phyloP scores from a whole-genome alignment of 2,888 invertebrate genomes.

The Rosalia funebris region DNA sequence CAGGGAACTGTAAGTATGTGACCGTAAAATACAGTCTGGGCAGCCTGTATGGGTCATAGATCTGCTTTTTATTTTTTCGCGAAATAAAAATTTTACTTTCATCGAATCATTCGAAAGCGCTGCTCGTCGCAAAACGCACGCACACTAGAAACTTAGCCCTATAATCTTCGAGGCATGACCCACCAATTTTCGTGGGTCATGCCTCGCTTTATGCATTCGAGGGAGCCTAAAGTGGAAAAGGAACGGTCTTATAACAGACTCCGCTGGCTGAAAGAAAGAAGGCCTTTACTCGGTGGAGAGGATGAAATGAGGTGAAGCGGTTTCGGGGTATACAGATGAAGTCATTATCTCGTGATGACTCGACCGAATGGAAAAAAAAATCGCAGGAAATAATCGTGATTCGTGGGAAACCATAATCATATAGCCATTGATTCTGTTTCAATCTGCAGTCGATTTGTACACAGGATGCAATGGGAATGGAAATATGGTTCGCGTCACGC shows the following conservation, averaged over 20 bases:
- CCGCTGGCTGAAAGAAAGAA: conserved; percentile 1
- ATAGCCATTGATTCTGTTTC: conserved; percentile 39
- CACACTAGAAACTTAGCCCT: conserved; percentile 44
- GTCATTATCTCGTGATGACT: conserved; percentile 55
- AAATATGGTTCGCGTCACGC: neutral
- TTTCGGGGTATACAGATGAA: conserved; percentile 46
- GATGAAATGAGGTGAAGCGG: conserved; percentile 21
- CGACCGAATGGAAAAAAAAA: conserved; percentile 50
- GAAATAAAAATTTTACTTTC: neutral
- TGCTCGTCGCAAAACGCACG: conserved; percentile 47
- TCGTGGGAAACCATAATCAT: conserved; percentile 47
- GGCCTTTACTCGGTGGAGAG: neutral
- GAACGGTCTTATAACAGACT: neutral
- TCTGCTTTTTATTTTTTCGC: neutral
- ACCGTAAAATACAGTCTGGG: too few relatives aligned
- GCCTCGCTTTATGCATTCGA: neutral
- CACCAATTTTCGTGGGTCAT: neutral
- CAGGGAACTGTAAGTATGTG: too few relatives aligned
- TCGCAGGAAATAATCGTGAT: conserved; percentile 50
- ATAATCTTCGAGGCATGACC: conserved; percentile 52
- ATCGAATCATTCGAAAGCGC: conserved; percentile 5
- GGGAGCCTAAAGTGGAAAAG: neutral
- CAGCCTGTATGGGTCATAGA: too few relatives aligned
- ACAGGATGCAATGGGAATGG: neutral
- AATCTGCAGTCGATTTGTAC: conserved; percentile 35